Base-by-base conservation (phyloP, 2,888 invertebrate genomes). In the Drosophila prolongata region DNA sequence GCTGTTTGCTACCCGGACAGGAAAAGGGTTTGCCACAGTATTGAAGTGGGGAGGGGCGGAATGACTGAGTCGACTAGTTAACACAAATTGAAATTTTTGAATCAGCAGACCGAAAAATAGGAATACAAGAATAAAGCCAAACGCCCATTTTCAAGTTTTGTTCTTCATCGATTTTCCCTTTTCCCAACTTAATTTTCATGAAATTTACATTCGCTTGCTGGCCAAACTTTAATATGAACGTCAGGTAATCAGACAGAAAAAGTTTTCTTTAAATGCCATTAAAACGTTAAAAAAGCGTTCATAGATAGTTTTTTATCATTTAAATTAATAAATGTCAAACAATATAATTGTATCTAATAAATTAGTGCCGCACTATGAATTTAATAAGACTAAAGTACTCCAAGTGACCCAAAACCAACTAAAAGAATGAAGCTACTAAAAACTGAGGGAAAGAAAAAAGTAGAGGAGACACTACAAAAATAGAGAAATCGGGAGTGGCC, bases 31-130 rank as follows among this genome's bases (percentile, higher is more conserved):
- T 49, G 49, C 49, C 49, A 16, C 49, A 49, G 35, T 0, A 35
- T 35, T 8, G 16, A 11, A 35, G 49, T 35, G 35, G 49, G 16
- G 1, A 13, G 49, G 35, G 34, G 13, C 13, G 34, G 34, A 35
- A 13, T 16, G 49, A 49, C 34, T 49, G 35, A 49, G 16, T 49
- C 54, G 54, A 55, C 54, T 55, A 55, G 54, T 55, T 55, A 55
- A 55, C 54, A 43, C 54, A 55, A 55, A 55, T 55, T 55, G 54
- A 55, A 55, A 55, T 55, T 55, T 40, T 55, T 40, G 42, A 14
- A 16, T 10, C 49, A 34, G 16, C 49, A 49, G 30, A 49, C 34
- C 49, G 35, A 35, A 49, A 49, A 35, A 49, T 49, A 49, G 49
- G n/a, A 49, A 35, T 35, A 6, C 49, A 16, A 49, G 35, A 49